A percentile compares a stretch with the other conserved stretches of the same genome.
phyloP scores from a whole-genome alignment of 2,888 invertebrate genomes.

The Drosophila niveifrons region DNA sequence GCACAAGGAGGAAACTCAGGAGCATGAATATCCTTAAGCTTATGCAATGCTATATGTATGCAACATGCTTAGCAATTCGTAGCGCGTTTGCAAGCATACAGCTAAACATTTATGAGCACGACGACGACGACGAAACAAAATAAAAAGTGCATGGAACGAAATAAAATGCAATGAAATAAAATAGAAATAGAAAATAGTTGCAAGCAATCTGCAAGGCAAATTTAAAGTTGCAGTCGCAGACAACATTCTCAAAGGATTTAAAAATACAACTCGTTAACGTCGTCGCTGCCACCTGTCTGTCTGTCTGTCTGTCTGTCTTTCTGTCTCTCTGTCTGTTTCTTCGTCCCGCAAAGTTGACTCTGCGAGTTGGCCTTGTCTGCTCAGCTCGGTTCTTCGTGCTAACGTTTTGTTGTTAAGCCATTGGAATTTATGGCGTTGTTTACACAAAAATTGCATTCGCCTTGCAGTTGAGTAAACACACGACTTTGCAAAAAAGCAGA shows the following conservation, averaged over 20 bases:
- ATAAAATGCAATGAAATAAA: conserved; percentile 6
- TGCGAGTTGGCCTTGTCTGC: conserved; percentile 65
- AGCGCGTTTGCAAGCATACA: conserved; percentile 2
- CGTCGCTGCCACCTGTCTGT: conserved; percentile 6
- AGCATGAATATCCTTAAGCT: neutral
- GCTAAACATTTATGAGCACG: conserved; percentile 37
- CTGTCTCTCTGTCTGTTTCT: neutral
- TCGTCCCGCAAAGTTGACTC: conserved; percentile 22
- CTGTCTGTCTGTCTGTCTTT: neutral
- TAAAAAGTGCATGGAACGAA: neutral
- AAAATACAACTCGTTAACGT: conserved; percentile 51
- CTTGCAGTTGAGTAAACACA: conserved; percentile 76
- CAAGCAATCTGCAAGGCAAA: conserved; percentile 54
- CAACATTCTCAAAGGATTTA: conserved; percentile 16
- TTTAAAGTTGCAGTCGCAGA: conserved; percentile 22
- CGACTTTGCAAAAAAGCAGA: conserved; percentile 12
- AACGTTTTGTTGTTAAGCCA: conserved; percentile 75
- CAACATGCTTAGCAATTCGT: no score
- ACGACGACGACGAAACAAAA: neutral
- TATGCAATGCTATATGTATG: neutral
- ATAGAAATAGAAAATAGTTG: conserved; percentile 19
- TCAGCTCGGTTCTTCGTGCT: conserved; percentile 25
- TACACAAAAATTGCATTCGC: conserved; percentile 78
- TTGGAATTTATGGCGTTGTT: conserved; percentile 78
- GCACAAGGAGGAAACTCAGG: no score